Conservation (phyloP, 2,113 vertebrate genomes). For the Hemiscyllium ocellatum region DNA sequence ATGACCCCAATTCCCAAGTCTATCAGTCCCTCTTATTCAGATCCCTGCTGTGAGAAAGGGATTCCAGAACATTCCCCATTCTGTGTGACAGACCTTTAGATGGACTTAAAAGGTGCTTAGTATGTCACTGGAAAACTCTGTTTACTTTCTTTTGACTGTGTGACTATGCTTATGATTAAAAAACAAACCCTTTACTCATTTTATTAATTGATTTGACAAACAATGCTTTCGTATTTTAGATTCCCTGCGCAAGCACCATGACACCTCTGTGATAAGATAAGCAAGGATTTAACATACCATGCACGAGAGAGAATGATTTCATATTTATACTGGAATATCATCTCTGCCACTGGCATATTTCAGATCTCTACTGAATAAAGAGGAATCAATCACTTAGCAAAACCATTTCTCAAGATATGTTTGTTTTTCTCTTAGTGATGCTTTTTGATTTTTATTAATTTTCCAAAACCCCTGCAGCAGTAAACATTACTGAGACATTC, state of each 20-base stretch:
- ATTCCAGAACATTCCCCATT: not conserved
- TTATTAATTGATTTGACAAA: not conserved
- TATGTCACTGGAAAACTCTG: not conserved
- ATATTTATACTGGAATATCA: not conserved
- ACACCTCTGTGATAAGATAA: not conserved
- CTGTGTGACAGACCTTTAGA: not conserved
- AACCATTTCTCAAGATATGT: not conserved
- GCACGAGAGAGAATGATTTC: not conserved
- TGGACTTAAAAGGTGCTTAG: not conserved
- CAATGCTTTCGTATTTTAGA: not conserved
- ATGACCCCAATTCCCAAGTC: not conserved
- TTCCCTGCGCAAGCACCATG: not conserved
- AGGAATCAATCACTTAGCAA: not conserved
- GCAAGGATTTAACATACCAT: not conserved
- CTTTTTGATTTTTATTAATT: not conserved
- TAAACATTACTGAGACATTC: not conserved
- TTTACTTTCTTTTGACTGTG: not conserved
- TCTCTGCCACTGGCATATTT: not conserved
- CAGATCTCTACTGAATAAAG: not conserved
- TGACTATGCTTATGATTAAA: not conserved
- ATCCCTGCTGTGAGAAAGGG: not conserved
- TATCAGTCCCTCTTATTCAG: too few species aligned
- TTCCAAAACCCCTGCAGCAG: not conserved
- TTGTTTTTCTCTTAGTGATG: not conserved
- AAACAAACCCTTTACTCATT: not conserved